These are phyloP conservation scores for Merluccius polli DNA, from an alignment of 2,797 vertebrate genomes.

Conservation along the genomic window DNA sequence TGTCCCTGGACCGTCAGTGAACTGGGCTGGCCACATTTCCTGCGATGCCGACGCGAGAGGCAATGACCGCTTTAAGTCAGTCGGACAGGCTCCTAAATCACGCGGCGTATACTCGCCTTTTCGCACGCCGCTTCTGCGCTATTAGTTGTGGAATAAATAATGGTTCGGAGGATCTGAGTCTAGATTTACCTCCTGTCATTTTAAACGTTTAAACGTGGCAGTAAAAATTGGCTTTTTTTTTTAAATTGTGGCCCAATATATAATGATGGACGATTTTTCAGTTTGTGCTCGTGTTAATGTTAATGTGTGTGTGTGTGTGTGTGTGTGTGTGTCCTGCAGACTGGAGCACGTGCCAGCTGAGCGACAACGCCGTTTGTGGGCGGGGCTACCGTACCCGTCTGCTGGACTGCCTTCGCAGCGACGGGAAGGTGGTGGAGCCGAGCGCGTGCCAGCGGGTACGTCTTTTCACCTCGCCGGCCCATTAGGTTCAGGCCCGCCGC, in stretches of 20 bases:
- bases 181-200: background rate
- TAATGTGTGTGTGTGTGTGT: slow-evolving; percentile 19
- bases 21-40: background rate
- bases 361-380: slow-evolving; percentile 84
- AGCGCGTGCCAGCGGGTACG: slow-evolving; percentile 83
- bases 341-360: slow-evolving; percentile 92
- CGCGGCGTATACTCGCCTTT: background rate
- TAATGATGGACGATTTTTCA: too few relatives aligned
- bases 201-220: background rate
- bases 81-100: background rate
- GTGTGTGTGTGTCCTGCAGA: slow-evolving; percentile 62
- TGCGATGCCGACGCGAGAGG: background rate
- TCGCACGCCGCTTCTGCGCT: background rate
- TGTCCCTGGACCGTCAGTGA: background rate
- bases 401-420: slow-evolving; percentile 84
- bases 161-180: background rate
- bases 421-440: slow-evolving; percentile 74
- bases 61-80: background rate
- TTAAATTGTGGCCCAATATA: background rate
- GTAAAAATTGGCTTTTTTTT: background rate
- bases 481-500: background rate
- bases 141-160: background rate
- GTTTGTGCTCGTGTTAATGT: background rate
- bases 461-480: background rate
- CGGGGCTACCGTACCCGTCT: slow-evolving; percentile 78